Base-by-base conservation (phyloP, 2,888 invertebrate species). In the Teinopalpus imperialis region DNA sequence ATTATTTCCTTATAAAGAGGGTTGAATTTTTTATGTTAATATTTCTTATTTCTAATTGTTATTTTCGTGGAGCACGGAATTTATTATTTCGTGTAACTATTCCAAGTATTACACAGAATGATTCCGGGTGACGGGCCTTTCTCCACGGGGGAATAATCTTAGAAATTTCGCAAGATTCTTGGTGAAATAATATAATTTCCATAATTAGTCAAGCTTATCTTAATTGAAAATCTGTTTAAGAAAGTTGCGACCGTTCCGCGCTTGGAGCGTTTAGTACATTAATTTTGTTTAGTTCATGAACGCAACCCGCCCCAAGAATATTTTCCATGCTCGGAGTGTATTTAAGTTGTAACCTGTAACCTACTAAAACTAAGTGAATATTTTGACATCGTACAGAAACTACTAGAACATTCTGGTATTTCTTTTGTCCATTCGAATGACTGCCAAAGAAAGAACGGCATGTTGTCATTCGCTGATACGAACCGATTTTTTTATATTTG, bases 201-300 rank as follows among this genome's bases (percentile, higher is more conserved):
- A 45, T 45, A 45, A 45, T 45, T 45, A 45, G 45, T 45, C 34
- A 26, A 10, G 45, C 45, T 34, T 40, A 45, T 45, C 45, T 39
- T 34, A 45, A 45, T 45, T 45, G 10, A 16, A 31, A 31, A 31
- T 45, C 45, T 34, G 37, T 29, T 34, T 45, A 21, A 45, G 21
- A 23, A 45, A 29, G 32, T 45, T 27, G 21, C 21, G 40, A 34
- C 26, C 12, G 18, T 13, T 30, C 39, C 21, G 23, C 26, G 27
- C 27, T 14, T 10, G 7, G 30, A 31, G 20, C 7, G 31, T 20
- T 29, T 21, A 30, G 26, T 32, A 26, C 10, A 39, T 44, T 39
- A 37, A 39, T 39, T 30, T 24, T 14, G 37, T 32, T 32, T 39
- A 30, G 24, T 8, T 24, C 13, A 18, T 13, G 12, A 18, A 8